Conservation (phyloP, 2,113 vertebrate genomes). For the Triplophysa siluroides region DNA sequence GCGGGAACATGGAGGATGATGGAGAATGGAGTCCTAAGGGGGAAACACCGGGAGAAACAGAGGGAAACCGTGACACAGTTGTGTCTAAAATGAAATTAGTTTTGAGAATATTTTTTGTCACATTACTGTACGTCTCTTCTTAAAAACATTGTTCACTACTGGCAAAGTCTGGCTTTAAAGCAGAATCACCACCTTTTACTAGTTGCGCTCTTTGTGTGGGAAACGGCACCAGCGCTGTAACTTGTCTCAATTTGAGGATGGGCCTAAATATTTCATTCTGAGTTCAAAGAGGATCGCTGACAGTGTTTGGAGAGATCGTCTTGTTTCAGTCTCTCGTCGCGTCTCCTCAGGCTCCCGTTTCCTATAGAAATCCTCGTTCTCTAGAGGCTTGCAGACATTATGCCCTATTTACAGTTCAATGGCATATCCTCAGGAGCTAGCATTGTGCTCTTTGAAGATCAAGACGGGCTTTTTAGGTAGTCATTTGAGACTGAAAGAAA, state of each 20-base stretch:
- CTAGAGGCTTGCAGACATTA: conserved; percentile 22
- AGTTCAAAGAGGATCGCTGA: conserved; percentile 26
- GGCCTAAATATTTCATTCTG: conserved; percentile 23
- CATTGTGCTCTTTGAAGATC: conserved; percentile 18
- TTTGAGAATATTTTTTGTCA: no score
- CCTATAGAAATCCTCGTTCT: conserved; percentile 12
- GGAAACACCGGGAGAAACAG: no score
- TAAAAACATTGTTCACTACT: neutral
- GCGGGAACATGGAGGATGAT: no score
- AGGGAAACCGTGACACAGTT: no score
- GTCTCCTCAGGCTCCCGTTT: neutral
- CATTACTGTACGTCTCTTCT: no score
- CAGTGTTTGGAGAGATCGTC: conserved; percentile 6
- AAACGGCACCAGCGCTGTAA: neutral
- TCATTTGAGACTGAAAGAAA: conserved; percentile 40
- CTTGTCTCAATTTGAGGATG: neutral
- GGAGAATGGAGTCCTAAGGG: no score
- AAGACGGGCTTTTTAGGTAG: conserved; percentile 29
- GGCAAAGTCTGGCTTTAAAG: neutral
- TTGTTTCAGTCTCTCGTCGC: neutral
- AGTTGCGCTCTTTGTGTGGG: conserved; percentile 22
- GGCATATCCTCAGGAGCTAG: neutral
- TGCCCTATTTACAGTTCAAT: conserved; percentile 26
- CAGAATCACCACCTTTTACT: neutral
- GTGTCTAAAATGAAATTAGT: no score